Percentiles rank a stretch among this genome's conserved stretches.
These are phyloP conservation scores for Synanthedon tipuliformis DNA, from an alignment of 2,888 invertebrate species.

Conservation along the genomic window DNA sequence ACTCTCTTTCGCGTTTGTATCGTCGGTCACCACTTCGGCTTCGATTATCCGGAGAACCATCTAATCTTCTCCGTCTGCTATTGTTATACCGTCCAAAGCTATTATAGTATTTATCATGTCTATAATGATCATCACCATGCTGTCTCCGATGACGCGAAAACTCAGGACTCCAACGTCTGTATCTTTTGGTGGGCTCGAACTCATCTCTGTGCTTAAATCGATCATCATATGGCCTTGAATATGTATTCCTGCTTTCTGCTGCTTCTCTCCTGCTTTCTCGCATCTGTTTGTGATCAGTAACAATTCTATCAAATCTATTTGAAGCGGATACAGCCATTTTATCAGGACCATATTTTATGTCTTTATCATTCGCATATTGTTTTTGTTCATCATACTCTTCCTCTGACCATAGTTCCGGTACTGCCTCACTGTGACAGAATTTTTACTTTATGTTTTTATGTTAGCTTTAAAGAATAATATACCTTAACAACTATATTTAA, in stretches of 20 bases:
- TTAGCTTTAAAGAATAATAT: not conserved
- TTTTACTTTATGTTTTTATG: not conserved
- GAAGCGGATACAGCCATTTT: too few species aligned
- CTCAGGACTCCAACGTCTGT: constrained; percentile 28
- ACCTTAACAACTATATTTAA: not conserved
- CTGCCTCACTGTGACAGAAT: not conserved
- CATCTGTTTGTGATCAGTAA: too few species aligned
- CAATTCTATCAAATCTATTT: too few species aligned
- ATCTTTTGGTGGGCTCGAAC: constrained; percentile 20
- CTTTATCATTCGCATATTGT: too few species aligned
- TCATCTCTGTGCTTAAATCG: constrained; percentile 22
- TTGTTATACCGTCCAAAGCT: constrained; percentile 12
- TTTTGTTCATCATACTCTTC: too few species aligned
- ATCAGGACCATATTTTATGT: too few species aligned
- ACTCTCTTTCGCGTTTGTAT: constrained; percentile 14
- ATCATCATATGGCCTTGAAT: constrained; percentile 15
- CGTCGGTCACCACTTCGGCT: constrained; percentile 19
- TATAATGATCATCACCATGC: constrained; percentile 14
- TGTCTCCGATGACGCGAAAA: constrained; percentile 14
- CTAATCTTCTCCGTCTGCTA: constrained; percentile 20
- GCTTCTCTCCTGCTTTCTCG: too few species aligned
- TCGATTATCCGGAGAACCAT: constrained; percentile 27
- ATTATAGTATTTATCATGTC: constrained; percentile 11
- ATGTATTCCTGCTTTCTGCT: constrained; percentile 9
- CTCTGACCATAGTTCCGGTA: too few species aligned